These are phyloP conservation scores for Hirtodrosophila confusa DNA, from an alignment of 2,888 invertebrate genomes.

Conservation along the genomic window DNA sequence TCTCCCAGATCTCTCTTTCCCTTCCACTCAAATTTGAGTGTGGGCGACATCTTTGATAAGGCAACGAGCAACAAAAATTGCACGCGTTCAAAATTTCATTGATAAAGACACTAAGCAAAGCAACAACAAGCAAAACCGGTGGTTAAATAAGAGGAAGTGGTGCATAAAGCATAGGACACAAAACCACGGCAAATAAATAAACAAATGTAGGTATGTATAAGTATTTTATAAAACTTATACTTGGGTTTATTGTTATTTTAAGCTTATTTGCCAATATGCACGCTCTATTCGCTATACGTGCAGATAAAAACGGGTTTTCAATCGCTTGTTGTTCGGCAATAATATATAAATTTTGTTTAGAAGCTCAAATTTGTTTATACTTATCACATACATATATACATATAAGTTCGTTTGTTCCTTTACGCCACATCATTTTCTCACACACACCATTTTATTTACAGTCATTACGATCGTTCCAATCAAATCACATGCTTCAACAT, in stretches of 20 bases:
- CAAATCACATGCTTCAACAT: conserved; percentile 44
- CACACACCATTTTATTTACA: background rate
- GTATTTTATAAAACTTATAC: background rate
- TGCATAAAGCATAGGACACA: conserved; percentile 54
- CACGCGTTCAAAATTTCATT: conserved; percentile 62
- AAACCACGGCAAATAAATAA: conserved; percentile 12
- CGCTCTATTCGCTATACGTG: background rate
- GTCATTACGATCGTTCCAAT: conserved; percentile 25
- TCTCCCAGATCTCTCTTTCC: background rate
- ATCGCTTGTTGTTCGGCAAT: conserved; percentile 1
- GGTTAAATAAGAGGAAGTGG: conserved; percentile 52
- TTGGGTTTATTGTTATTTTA: background rate
- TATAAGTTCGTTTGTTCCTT: conserved; percentile 2
- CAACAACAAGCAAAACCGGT: conserved; percentile 12
- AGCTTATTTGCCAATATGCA: conserved; percentile 21
- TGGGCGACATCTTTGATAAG: conserved; percentile 38
- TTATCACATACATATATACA: conserved; percentile 6
- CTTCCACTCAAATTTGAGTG: conserved; percentile 4
- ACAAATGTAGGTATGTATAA: conserved; percentile 16
- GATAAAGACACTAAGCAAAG: conserved; percentile 45
- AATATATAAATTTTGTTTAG: background rate
- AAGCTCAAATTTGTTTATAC: conserved; percentile 5
- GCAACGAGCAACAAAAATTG: conserved; percentile 45
- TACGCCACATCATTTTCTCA: background rate
- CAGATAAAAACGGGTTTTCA: conserved; percentile 16